phyloP scores from a whole-genome alignment of 2,113 vertebrate species.

The Spheniscus mendiculus region DNA sequence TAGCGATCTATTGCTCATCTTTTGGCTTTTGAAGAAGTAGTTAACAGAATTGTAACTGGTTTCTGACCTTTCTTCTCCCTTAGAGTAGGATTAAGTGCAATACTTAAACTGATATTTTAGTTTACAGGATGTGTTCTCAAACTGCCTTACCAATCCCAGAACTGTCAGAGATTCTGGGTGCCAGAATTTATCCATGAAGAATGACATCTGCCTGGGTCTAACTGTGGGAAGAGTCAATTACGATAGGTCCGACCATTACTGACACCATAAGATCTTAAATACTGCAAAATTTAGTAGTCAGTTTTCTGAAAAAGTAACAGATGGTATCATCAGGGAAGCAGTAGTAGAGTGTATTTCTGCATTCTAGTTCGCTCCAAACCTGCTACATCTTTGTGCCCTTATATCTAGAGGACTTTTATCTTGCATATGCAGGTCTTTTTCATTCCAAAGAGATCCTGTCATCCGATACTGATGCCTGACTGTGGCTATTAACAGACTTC shows the following conservation, averaged over 20 bases:
- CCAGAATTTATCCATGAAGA: background rate
- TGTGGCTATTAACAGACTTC: background rate
- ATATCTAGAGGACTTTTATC: background rate
- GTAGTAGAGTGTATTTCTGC: background rate
- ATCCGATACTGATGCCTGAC: background rate
- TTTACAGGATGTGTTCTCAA: background rate
- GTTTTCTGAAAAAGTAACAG: background rate
- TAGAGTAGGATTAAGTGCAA: background rate
- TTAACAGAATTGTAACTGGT: background rate
- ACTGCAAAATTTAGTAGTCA: background rate
- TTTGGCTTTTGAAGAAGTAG: background rate
- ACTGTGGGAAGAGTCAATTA: no score
- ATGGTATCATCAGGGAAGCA: background rate
- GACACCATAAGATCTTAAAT: background rate
- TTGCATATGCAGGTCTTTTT: background rate
- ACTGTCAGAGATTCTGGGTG: background rate
- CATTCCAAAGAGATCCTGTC: background rate
- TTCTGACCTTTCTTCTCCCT: background rate
- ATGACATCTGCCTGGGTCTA: fast-evolving
- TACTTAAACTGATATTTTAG: background rate
- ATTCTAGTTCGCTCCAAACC: background rate
- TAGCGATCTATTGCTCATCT: background rate
- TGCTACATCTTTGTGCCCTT: background rate
- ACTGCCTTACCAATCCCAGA: background rate
- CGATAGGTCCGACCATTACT: fast-evolving